Base-by-base conservation (phyloP, 35 echinoderm and acorn worm species). In the Lytechinus variegatus region DNA sequence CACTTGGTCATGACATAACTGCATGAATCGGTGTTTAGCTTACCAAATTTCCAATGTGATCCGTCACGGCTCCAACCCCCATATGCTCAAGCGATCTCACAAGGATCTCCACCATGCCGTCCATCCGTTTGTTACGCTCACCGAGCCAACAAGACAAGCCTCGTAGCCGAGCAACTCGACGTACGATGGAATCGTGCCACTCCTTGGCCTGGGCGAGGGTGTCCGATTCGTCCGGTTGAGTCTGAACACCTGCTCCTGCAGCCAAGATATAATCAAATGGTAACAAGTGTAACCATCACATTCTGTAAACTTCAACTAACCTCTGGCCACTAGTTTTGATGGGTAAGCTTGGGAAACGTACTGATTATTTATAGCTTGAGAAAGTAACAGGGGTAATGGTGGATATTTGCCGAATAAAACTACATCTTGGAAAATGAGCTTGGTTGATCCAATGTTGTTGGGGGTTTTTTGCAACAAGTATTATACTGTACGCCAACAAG, bases 101-200 rank as follows among this genome's bases (percentile, higher is more conserved):
- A 54, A 93, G 54, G 52, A 93, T 93, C 92, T 93, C 92, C 11
- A 93, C 92, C 92, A 93, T 93, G 9, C 92, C 92, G 27, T 93
- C 92, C 92, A 93, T 93, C 21, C 92, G 92, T 54, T 93, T 93
- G 92, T 93, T 93, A 14, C 92, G 51, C 19, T 93, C 92, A 28
- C 92, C 92, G 9, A 93, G 92, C 92, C 92, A 93, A 54, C 29
- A 54, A 5, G 92, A 93, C 1, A 93, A 27, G 8, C 92, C 92
- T 57, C 54, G 92, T 5, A 93, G 92, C 53, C 92, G 54, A 27
- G 92, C 52, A 2, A 93, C 8, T 0, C 92, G 92, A 54, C 92
- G 53, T 4, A 93, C 92, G 14, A 93, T 57, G 52, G 92, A 93
- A 57, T 93, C 92, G 54, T 57, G 92, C 92, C 92, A 93, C 24